phyloP scores from a whole-genome alignment of 2,797 vertebrate genomes.

The Sardinella longiceps region DNA sequence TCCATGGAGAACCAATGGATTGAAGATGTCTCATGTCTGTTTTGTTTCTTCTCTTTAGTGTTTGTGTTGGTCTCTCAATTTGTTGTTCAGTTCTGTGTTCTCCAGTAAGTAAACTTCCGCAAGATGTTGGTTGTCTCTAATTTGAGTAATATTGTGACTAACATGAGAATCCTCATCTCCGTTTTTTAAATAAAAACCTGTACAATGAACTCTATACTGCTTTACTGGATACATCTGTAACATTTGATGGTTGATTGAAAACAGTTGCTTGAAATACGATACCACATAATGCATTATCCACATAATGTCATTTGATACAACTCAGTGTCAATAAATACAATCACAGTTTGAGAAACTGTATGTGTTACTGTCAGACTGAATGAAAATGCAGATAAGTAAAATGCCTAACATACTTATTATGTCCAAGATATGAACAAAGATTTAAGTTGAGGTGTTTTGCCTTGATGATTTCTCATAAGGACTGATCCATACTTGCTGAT shows the following conservation, averaged over 20 bases:
- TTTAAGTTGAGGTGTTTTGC: not conserved
- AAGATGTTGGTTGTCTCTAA: too few relatives aligned
- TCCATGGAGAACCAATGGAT: too few relatives aligned
- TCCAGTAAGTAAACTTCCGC: too few relatives aligned
- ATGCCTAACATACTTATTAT: not conserved
- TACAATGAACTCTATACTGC: not conserved
- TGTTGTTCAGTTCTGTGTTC: too few relatives aligned
- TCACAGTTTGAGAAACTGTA: not conserved
- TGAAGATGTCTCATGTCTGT: too few relatives aligned
- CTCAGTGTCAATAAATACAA: conserved; percentile 30
- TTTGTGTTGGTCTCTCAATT: too few relatives aligned
- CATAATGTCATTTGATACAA: not conserved
- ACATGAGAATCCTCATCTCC: too few relatives aligned
- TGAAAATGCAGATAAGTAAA: conserved; percentile 7
- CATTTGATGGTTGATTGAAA: not conserved
- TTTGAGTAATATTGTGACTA: too few relatives aligned
- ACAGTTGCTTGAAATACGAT: not conserved
- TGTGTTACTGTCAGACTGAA: not conserved
- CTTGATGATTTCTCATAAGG: not conserved
- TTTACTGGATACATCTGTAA: not conserved
- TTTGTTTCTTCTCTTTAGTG: too few relatives aligned
- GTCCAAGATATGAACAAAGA: not conserved
- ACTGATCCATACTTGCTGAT: not conserved
- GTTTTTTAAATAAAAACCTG: too few relatives aligned
- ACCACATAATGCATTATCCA: not conserved